Conservation (phyloP, 2,113 vertebrate genomes). For the Melanostigma gelatinosum region DNA sequence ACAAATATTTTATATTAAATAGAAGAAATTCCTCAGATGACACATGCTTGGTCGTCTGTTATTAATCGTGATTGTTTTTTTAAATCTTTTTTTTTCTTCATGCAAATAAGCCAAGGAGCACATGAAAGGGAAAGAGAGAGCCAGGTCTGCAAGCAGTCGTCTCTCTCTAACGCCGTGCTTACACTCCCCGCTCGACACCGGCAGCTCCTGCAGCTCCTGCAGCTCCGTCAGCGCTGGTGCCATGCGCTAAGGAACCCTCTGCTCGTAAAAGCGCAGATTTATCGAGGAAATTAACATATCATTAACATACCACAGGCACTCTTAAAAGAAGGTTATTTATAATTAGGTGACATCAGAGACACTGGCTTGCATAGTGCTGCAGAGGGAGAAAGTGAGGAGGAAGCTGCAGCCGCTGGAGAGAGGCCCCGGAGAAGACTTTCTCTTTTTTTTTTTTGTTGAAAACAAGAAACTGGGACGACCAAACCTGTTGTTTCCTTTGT, state of each 20-base stretch:
- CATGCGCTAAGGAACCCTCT: conserved; percentile 59
- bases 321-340: conserved; percentile 82
- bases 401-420: conserved; percentile 50
- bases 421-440: conserved; percentile 59
- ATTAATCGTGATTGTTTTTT: conserved; percentile 49
- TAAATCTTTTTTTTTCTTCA: not conserved
- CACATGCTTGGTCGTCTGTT: not conserved
- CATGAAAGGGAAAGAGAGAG: conserved; percentile 51
- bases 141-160: conserved; percentile 31
- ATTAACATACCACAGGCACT: conserved; percentile 80
- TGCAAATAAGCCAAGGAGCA: conserved; percentile 43
- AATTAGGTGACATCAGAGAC: conserved; percentile 82
- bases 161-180: conserved; percentile 33
- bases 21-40: conserved; percentile 9
- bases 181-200: conserved; percentile 44
- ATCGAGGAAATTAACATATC: conserved; percentile 79
- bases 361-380: conserved; percentile 37
- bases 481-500: conserved; percentile 72
- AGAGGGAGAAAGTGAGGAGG: conserved; percentile 41
- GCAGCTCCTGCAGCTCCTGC: conserved; percentile 48
- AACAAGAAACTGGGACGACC: conserved; percentile 70
- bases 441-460: conserved; percentile 34
- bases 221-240: conserved; percentile 47
- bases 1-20: not conserved
- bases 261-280: conserved; percentile 78